Evolutionary conservation across 1,140 invertebrate species (phyloP).

Genomic region (Sinonovacula constricta): DNA sequence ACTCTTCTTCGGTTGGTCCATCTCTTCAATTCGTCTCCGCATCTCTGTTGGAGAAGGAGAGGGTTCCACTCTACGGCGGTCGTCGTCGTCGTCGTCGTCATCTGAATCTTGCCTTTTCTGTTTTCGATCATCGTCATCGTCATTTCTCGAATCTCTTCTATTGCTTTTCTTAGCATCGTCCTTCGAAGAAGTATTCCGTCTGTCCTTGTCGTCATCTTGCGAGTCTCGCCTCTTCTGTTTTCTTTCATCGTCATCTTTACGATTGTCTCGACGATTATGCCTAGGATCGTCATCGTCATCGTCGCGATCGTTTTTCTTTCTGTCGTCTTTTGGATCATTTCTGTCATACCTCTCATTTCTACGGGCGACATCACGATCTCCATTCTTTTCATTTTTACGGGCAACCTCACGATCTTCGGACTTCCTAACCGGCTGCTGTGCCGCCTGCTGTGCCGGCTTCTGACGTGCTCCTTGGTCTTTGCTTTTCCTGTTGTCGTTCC

Average conservation of each 20-base stretch:
- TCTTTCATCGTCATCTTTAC: not conserved
- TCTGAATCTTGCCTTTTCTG: not conserved
- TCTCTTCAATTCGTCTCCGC: no score
- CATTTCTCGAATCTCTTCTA: not conserved
- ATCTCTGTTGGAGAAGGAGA: no score
- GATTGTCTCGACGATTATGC: no score
- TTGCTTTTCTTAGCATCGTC: not conserved
- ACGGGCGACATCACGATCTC: not conserved
- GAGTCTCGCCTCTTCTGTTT: not conserved
- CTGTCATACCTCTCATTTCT: no score
- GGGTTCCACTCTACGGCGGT: no score
- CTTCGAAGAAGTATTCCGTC: not conserved
- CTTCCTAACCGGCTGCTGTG: not conserved
- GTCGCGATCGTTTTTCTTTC: no score
- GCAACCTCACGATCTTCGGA: not conserved
- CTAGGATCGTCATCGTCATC: no score
- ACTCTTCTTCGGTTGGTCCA: no score
- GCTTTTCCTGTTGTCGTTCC: not conserved
- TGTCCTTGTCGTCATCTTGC: not conserved
- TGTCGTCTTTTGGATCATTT: no score
- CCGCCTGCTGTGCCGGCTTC: no score
- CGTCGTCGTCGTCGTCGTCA: not conserved
- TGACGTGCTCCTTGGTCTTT: not conserved
- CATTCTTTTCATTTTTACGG: not conserved
- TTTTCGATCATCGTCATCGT: not conserved